Percentiles rank a stretch among this genome's conserved stretches.
phyloP scores from a whole-genome alignment of 2,797 vertebrate species.

The Epinephelus malabaricus region DNA sequence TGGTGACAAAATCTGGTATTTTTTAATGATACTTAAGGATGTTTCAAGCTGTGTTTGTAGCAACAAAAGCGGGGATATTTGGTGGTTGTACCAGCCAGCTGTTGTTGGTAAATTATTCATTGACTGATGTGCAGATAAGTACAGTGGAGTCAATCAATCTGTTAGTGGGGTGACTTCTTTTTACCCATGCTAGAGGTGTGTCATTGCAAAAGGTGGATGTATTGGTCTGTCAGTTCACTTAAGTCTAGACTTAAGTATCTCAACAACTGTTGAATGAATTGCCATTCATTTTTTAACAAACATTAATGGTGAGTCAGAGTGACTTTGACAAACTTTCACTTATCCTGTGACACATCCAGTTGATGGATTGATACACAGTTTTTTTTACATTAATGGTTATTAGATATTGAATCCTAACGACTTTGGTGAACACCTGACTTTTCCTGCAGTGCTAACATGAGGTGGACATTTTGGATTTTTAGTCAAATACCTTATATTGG shows the following conservation, averaged over 20 bases:
- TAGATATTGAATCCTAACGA: neutral
- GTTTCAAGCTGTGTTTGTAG: too few species aligned
- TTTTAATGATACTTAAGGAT: too few species aligned
- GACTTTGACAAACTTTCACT: neutral
- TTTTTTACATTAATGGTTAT: neutral
- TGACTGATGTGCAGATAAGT: constrained; percentile 27
- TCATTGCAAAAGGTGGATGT: neutral
- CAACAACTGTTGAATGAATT: neutral
- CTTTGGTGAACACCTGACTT: neutral
- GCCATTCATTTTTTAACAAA: neutral
- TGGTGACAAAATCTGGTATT: too few species aligned
- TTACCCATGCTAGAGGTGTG: neutral
- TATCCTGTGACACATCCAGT: neutral
- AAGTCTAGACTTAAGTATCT: neutral
- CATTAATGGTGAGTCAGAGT: neutral
- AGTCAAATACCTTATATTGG: too few species aligned
- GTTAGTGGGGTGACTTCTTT: neutral
- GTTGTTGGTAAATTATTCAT: constrained; percentile 44
- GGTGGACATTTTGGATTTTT: neutral
- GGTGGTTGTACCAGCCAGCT: constrained; percentile 6
- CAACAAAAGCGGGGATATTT: too few species aligned
- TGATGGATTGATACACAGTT: neutral
- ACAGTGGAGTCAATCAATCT: constrained; percentile 9
- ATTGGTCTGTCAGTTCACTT: neutral
- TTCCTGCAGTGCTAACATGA: neutral